These are phyloP conservation scores for Copidosoma floridanum DNA, from an alignment of 1,140 invertebrate genomes.

Conservation along the genomic window DNA sequence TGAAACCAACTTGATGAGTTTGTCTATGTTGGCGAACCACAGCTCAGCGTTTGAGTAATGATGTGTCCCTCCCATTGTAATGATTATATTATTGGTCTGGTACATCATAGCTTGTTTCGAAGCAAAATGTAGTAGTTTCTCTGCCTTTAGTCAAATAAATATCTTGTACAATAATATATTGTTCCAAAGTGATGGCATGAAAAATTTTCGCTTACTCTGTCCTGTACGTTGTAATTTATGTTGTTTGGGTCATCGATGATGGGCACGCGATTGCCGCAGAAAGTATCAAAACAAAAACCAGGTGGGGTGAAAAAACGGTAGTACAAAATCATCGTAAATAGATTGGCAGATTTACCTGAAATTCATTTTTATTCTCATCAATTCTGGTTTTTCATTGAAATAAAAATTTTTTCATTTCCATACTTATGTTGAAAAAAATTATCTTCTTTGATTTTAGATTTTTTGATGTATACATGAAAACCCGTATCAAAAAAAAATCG, in stretches of 20 bases:
- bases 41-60: slow-evolving; percentile 77
- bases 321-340: too few relatives aligned
- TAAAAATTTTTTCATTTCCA: too few relatives aligned
- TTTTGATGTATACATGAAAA: too few relatives aligned
- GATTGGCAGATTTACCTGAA: too few relatives aligned
- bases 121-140: slow-evolving; percentile 33
- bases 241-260: slow-evolving; percentile 54
- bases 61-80: slow-evolving; percentile 94
- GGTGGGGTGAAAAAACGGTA: slow-evolving; percentile 77
- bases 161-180: too few relatives aligned
- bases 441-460: too few relatives aligned
- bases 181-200: background rate
- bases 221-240: slow-evolving; percentile 66
- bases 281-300: slow-evolving; percentile 85
- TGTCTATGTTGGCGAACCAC: slow-evolving; percentile 87
- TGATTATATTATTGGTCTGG: slow-evolving; percentile 72
- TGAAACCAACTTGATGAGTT: slow-evolving; percentile 73
- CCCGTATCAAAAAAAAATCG: slow-evolving; percentile 90
- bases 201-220: slow-evolving; percentile 71
- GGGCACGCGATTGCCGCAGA: slow-evolving; percentile 77
- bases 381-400: too few relatives aligned
- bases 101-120: slow-evolving; percentile 58
- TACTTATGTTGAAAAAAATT: too few relatives aligned
- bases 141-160: slow-evolving; percentile 33
- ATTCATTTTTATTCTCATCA: too few relatives aligned